Percentiles rank a stretch among this genome's conserved stretches.
Evolutionary conservation across 2,888 invertebrate species (phyloP).

Genomic region (Mythimna lalbum): DNA sequence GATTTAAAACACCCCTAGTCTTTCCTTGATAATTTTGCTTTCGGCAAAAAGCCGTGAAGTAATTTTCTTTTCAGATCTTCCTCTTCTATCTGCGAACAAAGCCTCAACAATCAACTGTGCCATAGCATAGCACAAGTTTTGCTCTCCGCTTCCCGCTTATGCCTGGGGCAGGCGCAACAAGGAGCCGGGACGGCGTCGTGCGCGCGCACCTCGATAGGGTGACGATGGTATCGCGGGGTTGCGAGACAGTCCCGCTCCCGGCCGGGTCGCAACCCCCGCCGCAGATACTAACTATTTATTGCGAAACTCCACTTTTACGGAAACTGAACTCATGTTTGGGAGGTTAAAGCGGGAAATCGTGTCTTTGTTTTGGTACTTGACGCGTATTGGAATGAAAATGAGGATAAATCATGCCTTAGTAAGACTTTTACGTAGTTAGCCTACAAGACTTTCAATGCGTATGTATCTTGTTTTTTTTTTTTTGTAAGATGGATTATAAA

Average conservation of each 20-base stretch:
- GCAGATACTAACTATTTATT: constrained; percentile 55
- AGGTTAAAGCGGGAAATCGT: constrained; percentile 18
- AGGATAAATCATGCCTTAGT: background rate
- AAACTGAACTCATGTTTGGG: constrained; percentile 35
- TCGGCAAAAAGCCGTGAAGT: background rate
- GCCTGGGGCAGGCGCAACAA: constrained; percentile 51
- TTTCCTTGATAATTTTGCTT: too few species aligned
- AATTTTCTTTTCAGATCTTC: background rate
- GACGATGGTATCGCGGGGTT: constrained; percentile 63
- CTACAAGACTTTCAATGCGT: background rate
- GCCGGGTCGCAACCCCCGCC: constrained; percentile 58
- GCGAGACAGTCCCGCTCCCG: constrained; percentile 61
- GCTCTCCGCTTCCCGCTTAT: constrained; percentile 59
- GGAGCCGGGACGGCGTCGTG: constrained; percentile 68
- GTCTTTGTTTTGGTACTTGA: background rate
- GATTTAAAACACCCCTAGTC: too few species aligned
- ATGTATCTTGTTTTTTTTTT: background rate
- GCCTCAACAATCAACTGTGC: background rate
- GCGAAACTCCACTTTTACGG: constrained; percentile 42
- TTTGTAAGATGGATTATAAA: too few species aligned
- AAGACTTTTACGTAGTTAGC: background rate
- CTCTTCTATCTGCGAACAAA: background rate
- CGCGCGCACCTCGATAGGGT: constrained; percentile 79
- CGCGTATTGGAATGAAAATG: background rate
- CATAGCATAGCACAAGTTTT: too few species aligned